A percentile compares a stretch with the other conserved stretches of the same genome.
Evolutionary conservation across 1,140 invertebrate species (phyloP).

Genomic region (Sycophaga agraensis): DNA sequence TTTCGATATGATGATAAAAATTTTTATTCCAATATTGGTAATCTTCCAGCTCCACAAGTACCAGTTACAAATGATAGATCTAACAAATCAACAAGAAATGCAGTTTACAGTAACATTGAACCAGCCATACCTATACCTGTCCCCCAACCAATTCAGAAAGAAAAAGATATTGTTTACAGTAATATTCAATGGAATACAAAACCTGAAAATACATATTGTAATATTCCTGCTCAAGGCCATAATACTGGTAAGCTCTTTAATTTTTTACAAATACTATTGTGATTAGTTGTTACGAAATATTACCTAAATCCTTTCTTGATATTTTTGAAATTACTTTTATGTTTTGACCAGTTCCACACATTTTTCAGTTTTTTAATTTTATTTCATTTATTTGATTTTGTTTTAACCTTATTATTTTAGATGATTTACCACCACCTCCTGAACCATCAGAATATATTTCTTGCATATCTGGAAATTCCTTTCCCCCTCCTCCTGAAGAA

Average conservation of each 20-base stretch:
- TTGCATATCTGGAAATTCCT: slow-evolving; percentile 56
- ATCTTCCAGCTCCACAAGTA: slow-evolving; percentile 44
- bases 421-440: slow-evolving; percentile 64
- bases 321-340: background rate
- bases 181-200: slow-evolving; percentile 56
- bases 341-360: background rate
- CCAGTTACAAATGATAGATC: slow-evolving; percentile 42
- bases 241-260: slow-evolving; percentile 37
- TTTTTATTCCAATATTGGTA: slow-evolving; percentile 53
- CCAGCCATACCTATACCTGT: slow-evolving; percentile 42
- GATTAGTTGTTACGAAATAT: background rate
- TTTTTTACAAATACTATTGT: slow-evolving; percentile 12
- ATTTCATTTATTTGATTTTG: slow-evolving; percentile 16
- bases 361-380: slow-evolving; percentile 1
- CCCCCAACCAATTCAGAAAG: slow-evolving; percentile 40
- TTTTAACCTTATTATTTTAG: slow-evolving; percentile 39
- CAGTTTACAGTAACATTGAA: slow-evolving; percentile 54
- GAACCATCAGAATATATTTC: slow-evolving; percentile 59
- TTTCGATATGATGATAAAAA: slow-evolving; percentile 50
- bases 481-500: slow-evolving; percentile 70
- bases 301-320: background rate
- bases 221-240: slow-evolving; percentile 47
- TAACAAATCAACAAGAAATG: slow-evolving; percentile 40
- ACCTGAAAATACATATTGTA: slow-evolving; percentile 54
- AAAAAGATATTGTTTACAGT: slow-evolving; percentile 55